Conservation (phyloP, 2,113 vertebrate genomes). For the Phaethornis superciliosus region DNA sequence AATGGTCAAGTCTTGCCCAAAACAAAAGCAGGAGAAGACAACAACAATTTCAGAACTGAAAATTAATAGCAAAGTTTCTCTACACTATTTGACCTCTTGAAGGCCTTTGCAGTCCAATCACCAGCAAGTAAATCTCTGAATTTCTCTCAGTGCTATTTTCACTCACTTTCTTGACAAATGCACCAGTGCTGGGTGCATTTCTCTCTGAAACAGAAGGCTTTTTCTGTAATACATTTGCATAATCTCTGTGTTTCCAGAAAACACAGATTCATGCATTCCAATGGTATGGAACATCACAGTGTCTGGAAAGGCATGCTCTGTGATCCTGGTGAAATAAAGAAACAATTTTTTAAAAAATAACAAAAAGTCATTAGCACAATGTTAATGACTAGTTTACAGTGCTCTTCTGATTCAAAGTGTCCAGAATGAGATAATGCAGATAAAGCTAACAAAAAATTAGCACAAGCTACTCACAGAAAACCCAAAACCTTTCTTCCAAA, state of each 20-base stretch:
- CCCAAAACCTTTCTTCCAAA: background rate
- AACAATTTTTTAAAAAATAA: background rate
- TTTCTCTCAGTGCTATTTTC: background rate
- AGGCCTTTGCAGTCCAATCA: background rate
- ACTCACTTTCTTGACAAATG: background rate
- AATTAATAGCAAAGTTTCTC: background rate
- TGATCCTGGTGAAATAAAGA: background rate
- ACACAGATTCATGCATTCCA: background rate
- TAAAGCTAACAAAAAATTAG: background rate
- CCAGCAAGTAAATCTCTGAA: background rate
- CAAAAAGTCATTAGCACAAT: too few relatives aligned
- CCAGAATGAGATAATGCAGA: background rate
- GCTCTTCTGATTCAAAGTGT: background rate
- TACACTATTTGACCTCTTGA: background rate
- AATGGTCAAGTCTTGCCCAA: background rate
- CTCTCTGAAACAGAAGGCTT: background rate
- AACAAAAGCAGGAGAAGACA: background rate
- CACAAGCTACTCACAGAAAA: background rate
- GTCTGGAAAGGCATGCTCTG: background rate
- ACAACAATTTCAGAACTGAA: background rate
- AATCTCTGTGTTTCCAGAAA: background rate
- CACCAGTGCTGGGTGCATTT: background rate
- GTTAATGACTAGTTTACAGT: rapidly evolving
- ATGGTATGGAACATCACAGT: background rate
- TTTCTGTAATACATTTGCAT: background rate